Percentiles rank a stretch among this genome's conserved stretches.
phyloP scores from a whole-genome alignment of 2,888 invertebrate genomes.

The Patella pellucida region DNA sequence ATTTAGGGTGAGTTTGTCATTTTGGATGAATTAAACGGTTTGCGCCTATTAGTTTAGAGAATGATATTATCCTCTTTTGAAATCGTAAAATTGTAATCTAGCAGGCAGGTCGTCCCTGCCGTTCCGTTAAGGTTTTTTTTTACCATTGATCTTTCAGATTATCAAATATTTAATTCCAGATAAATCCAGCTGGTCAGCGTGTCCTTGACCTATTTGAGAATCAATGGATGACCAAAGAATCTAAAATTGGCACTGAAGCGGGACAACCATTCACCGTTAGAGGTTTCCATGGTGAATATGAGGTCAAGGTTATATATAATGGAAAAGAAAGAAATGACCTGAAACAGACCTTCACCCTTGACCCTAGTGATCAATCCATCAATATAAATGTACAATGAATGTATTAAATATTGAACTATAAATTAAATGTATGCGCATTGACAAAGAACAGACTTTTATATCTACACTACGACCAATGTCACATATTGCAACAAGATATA shows the following conservation, averaged over 20 bases:
- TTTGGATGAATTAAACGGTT: too few relatives aligned
- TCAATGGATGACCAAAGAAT: conserved; percentile 27
- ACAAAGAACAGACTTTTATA: too few relatives aligned
- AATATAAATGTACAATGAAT: conserved; percentile 7
- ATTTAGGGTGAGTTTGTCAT: conserved; percentile 20
- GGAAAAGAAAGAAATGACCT: conserved; percentile 15
- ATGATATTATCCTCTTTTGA: too few relatives aligned
- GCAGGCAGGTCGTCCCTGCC: too few relatives aligned
- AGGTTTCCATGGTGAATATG: conserved; percentile 33
- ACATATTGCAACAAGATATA: too few relatives aligned
- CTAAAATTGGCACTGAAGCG: conserved; percentile 3
- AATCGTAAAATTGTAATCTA: too few relatives aligned
- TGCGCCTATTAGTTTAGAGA: too few relatives aligned
- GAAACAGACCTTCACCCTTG: conserved; percentile 20
- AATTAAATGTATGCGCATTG: too few relatives aligned
- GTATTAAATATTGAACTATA: too few relatives aligned
- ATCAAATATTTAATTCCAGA: conserved; percentile 16
- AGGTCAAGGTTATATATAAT: conserved; percentile 25
- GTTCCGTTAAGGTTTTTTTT: background rate
- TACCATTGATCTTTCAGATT: background rate
- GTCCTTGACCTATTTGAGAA: conserved; percentile 22
- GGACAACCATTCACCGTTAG: conserved; percentile 20
- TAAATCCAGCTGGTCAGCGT: conserved; percentile 31
- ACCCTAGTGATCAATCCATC: background rate
- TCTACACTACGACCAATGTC: too few relatives aligned